A percentile compares a stretch with the other conserved stretches of the same genome.
These are phyloP conservation scores for Fragum whitleyi DNA, from an alignment of 2,888 invertebrate genomes.

Conservation along the genomic window DNA sequence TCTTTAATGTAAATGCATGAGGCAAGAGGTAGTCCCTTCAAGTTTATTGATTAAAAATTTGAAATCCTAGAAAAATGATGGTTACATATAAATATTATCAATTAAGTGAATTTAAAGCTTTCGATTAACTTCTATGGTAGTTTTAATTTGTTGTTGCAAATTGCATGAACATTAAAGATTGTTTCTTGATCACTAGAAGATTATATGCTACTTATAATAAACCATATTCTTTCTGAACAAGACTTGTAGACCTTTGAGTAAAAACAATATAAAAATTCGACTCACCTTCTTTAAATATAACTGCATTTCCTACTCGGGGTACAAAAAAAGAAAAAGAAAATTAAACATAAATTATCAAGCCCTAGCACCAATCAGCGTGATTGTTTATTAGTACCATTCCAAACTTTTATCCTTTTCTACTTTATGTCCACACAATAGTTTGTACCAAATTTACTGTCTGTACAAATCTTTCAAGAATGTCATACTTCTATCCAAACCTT, in stretches of 20 bases:
- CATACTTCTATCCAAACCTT: not conserved
- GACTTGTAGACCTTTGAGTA: not conserved
- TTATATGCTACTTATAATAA: not conserved
- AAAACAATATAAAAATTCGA: not conserved
- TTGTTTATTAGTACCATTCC: not conserved
- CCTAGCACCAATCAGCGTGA: not conserved
- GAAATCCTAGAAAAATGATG: too few species aligned
- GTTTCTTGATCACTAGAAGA: not conserved
- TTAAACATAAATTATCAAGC: slow-evolving; percentile 1
- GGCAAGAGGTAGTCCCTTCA: not conserved
- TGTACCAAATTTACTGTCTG: not conserved
- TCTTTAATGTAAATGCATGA: slow-evolving; percentile 45
- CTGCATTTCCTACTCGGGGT: slow-evolving; percentile 7
- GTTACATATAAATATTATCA: too few species aligned
- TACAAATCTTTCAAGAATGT: not conserved
- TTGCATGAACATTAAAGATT: slow-evolving; percentile 24
- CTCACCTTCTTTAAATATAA: slow-evolving; percentile 12
- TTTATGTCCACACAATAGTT: not conserved
- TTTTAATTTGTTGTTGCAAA: too few species aligned
- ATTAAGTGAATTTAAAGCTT: too few species aligned
- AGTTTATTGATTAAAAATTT: too few species aligned
- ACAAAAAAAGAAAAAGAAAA: slow-evolving; percentile 14
- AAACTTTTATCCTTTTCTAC: not conserved
- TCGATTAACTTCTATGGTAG: too few species aligned
- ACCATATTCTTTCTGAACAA: slow-evolving; percentile 22